Percentiles rank a stretch among this genome's conserved stretches.
Evolutionary conservation across 2,113 vertebrate genomes (phyloP).

Genomic region (Protobothrops mucrosquamatus): DNA sequence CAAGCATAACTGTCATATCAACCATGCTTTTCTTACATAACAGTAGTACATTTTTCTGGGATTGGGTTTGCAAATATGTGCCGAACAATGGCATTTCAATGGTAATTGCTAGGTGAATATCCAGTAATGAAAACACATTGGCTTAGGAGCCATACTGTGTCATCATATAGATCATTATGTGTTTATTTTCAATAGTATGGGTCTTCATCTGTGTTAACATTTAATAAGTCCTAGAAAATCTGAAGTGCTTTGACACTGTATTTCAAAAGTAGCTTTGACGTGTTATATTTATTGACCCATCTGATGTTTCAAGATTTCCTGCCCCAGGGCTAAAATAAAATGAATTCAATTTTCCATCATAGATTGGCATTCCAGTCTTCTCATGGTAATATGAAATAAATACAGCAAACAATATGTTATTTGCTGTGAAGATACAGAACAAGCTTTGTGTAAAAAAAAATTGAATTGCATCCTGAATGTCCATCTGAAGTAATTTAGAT

Average conservation of each 20-base stretch:
- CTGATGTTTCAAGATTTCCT: not conserved
- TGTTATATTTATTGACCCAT: not conserved
- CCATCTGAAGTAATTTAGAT: not conserved
- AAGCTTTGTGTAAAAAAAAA: not conserved
- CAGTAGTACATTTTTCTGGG: not conserved
- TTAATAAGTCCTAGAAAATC: not conserved
- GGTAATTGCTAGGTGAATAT: not conserved
- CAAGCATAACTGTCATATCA: not conserved
- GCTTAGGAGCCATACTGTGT: not conserved
- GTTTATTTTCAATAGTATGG: not conserved
- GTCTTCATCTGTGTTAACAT: not conserved
- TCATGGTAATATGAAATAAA: not conserved
- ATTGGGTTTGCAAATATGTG: not conserved
- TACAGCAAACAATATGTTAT: not conserved
- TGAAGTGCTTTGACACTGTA: not conserved
- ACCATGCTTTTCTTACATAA: not conserved
- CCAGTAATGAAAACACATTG: not conserved
- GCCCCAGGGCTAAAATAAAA: not conserved
- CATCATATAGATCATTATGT: not conserved
- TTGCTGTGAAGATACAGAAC: not conserved
- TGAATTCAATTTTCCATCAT: not conserved
- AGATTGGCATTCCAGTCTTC: not conserved
- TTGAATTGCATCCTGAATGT: not conserved
- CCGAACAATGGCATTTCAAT: not conserved
- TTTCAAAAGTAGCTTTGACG: not conserved